These are phyloP conservation scores for Patiria pectinifera DNA, from an alignment of 53 echinoderm and acorn worm genomes.

Conservation along the genomic window DNA sequence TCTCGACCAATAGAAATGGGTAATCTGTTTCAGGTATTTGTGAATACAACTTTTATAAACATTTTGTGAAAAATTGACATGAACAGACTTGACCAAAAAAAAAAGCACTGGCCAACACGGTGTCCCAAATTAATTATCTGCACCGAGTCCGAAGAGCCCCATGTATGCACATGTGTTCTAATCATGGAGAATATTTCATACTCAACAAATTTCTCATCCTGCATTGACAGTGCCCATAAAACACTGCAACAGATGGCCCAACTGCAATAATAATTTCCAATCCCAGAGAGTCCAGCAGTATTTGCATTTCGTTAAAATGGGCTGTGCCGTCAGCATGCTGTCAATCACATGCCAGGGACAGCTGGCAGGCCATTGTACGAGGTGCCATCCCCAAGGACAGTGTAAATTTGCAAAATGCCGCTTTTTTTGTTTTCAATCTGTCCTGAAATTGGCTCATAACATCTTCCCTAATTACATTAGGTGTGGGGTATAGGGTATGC, in stretches of 20 bases:
- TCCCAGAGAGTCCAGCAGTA: neutral
- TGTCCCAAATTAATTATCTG: too few species aligned
- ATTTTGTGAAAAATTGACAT: too few species aligned
- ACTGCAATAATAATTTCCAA: constrained; percentile 16
- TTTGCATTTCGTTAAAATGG: constrained; percentile 6
- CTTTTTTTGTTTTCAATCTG: neutral
- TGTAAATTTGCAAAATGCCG: constrained; percentile 4
- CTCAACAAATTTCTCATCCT: neutral
- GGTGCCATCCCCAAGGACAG: constrained; percentile 15
- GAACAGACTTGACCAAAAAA: too few species aligned
- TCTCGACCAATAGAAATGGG: too few species aligned
- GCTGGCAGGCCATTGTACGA: constrained; percentile 2
- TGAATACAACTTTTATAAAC: too few species aligned
- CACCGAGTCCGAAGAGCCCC: too few species aligned
- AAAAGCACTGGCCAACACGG: too few species aligned
- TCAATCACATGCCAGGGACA: constrained; percentile 27
- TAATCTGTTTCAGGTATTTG: too few species aligned
- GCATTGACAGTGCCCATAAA: neutral
- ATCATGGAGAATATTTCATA: neutral
- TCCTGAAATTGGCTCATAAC: constrained; percentile 13
- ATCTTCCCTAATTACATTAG: neutral
- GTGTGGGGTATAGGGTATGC: too few species aligned
- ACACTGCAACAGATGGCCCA: constrained; percentile 12
- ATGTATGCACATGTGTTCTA: neutral
- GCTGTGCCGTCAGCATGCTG: neutral